A percentile compares a stretch with the other conserved stretches of the same genome.
Evolutionary conservation across 2,113 vertebrate genomes (phyloP).

Genomic region (Chascanopsetta lugubris): DNA sequence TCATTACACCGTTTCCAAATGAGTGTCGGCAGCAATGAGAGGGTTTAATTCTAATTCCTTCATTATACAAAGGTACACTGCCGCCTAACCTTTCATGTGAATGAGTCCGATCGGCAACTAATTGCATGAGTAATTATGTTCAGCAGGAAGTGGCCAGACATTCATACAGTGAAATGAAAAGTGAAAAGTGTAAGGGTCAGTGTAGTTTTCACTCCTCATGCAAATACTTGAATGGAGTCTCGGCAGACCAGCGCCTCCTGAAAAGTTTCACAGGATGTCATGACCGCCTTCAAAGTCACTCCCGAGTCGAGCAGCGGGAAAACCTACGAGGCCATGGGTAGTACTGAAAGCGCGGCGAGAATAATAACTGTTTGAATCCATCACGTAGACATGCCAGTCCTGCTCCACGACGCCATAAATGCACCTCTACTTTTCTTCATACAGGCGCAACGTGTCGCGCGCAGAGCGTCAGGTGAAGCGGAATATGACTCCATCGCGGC

Average conservation of each 20-base stretch:
- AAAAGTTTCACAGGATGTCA: not conserved
- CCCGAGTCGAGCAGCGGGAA: not conserved
- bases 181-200: not conserved
- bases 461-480: not conserved
- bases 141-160: not conserved
- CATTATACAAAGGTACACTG: conserved; percentile 3
- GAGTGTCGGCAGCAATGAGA: not conserved
- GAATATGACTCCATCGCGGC: not conserved
- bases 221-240: conserved; percentile 40
- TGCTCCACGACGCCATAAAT: not conserved
- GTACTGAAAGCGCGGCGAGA: not conserved
- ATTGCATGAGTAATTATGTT: not conserved
- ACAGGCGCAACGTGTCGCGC: not conserved
- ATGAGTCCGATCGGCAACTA: not conserved
- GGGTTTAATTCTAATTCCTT: conserved; percentile 3
- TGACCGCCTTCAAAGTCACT: not conserved
- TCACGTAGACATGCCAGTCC: not conserved
- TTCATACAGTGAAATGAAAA: not conserved
- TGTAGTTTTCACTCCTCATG: conserved; percentile 19
- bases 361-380: not conserved
- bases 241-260: not conserved
- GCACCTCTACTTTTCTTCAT: not conserved
- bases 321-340: not conserved
- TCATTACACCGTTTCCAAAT: conserved; percentile 12
- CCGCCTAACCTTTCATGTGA: not conserved